phyloP scores from a whole-genome alignment of 2,113 vertebrate species.

The Cavia aperea region DNA sequence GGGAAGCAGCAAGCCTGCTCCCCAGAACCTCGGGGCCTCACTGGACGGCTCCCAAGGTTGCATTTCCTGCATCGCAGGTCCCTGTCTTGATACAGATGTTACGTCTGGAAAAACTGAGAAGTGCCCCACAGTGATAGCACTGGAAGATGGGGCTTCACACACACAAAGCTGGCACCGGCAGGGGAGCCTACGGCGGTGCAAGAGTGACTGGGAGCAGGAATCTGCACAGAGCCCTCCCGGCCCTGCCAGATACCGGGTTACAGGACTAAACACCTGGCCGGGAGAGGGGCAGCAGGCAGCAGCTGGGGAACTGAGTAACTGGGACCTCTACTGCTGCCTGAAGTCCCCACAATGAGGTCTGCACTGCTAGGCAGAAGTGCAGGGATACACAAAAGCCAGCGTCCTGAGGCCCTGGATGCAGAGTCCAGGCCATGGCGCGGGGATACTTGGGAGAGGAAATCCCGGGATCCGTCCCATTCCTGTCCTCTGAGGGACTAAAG shows the following conservation, averaged over 20 bases:
- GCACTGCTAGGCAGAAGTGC: not conserved
- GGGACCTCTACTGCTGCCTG: not conserved
- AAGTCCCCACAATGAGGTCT: not conserved
- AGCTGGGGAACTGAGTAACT: not conserved
- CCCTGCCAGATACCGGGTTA: not conserved
- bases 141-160: not conserved
- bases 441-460: not conserved
- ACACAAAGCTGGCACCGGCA: not conserved
- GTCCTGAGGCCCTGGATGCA: not conserved
- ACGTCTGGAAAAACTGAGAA: conserved; percentile 31
- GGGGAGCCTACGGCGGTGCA: not conserved
- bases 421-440: not conserved
- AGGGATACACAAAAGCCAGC: not conserved
- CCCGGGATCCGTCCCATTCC: not conserved
- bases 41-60: not conserved
- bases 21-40: too few relatives aligned
- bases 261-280: not conserved
- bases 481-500: not conserved
- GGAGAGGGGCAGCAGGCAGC: not conserved
- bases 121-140: not conserved
- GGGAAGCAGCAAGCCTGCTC: not conserved
- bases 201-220: not conserved
- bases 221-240: not conserved
- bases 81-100: conserved; percentile 47
- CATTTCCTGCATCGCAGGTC: not conserved